Base-by-base conservation (phyloP, 2,888 invertebrate genomes). In the Brenthis daphne region DNA sequence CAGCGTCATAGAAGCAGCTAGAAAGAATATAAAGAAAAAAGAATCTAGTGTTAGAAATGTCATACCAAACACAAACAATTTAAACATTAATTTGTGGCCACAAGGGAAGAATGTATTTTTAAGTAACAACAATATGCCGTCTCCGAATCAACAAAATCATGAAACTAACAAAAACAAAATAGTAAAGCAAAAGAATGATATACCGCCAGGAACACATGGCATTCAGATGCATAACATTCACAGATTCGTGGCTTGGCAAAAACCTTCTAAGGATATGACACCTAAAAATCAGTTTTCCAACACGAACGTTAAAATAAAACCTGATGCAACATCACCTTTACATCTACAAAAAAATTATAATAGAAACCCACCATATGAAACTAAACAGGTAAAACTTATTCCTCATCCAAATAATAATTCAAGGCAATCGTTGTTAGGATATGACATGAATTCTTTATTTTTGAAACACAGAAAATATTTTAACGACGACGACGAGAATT, bases 1-100 rank as follows among this genome's bases (percentile, higher is more conserved):
- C 57, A 87, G 76, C 51, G 76, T 80, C 43, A 82, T 88, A 73
- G 75, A 83, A 72, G 80, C 75, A 67, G 71, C 74, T 54, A 76
- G 77, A 70, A 74, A 68, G 11, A 48, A 72, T 33, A 70, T 74
- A 20, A 58, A 68, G 69, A 51, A 73, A 73, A 65, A 70, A 67
- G 72, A 77, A 60, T 67, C 70, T 6, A 75, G 70, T 51, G 57
- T 72, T 6, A 76, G 70, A 50, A 69, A 64, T 64, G 37, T 57
- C 6, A 70, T 73, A 54, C 60, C 66, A 24, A 77, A 77, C 54
- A 74, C 75, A 67, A 77, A 73, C 13, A 84, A 82, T 69, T 76
- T 86, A 50, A 85, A 88, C 70, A 74, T 88, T 60, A 85, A 87
- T 75, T 79, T 88, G 72, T 76, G 85, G 74, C 84, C 85, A 16